Percentiles rank a stretch among this genome's conserved stretches.
These are phyloP conservation scores for Rynchops niger DNA, from an alignment of 2,113 vertebrate genomes.

Conservation along the genomic window DNA sequence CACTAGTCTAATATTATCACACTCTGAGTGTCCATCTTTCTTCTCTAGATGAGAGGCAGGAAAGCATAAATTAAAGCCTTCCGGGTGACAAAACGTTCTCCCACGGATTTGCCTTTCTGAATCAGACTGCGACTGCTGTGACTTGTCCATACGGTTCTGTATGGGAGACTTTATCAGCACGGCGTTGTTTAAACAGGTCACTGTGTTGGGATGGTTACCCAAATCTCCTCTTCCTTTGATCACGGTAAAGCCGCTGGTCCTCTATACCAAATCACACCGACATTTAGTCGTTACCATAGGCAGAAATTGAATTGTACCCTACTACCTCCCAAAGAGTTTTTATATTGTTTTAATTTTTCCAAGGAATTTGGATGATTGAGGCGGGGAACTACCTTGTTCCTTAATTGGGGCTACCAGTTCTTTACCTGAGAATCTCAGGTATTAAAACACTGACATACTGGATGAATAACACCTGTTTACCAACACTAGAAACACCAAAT, in stretches of 20 bases:
- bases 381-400: not conserved
- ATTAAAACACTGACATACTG: not conserved
- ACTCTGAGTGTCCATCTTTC: slow-evolving; percentile 16
- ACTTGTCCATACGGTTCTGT: not conserved
- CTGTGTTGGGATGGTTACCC: not conserved
- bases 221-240: not conserved
- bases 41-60: not conserved
- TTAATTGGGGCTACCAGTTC: not conserved
- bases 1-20: not conserved
- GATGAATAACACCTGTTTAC: not conserved
- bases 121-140: not conserved
- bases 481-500: not conserved
- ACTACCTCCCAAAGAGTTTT: not conserved
- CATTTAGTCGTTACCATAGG: not conserved
- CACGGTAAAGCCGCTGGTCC: not conserved
- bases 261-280: rapidly evolving
- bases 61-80: slow-evolving; percentile 41
- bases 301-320: not conserved
- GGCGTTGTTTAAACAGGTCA: not conserved
- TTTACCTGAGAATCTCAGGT: not conserved
- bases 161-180: not conserved
- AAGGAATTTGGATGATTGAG: not conserved
- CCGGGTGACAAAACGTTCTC: not conserved
- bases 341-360: not conserved
- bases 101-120: not conserved